Evolutionary conservation across 2,797 vertebrate species (phyloP), one percentile per base, ranked within the genome.

Genomic region (Staurois parvus): DNA sequence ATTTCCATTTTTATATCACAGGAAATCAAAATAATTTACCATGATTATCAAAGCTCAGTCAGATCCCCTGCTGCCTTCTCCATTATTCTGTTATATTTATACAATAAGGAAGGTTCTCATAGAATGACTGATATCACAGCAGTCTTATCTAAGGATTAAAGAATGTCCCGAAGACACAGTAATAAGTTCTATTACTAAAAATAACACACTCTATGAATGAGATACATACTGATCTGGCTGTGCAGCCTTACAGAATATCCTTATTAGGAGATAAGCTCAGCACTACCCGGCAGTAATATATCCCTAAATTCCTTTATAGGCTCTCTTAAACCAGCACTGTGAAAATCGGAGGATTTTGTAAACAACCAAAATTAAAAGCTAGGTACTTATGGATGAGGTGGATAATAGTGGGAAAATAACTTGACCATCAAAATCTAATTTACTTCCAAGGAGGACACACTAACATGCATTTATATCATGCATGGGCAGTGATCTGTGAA

Each of bases 1-100:
- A 26, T 12, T 68, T 48, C 9, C 4, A 13, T 45, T 52, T 28
- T 75, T 30, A 75, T 75, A 32, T 48, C 17, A 21, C 8, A 28
- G 37, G 17, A 59, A 79, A 52, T 52, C 45, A 29, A 72, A 77
- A 64, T 34, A 77, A 79, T 68, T 79, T 10, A 42, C 66, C 76
- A 68, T 79, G 17, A 67, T 48, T 79, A 68, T 64, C 40, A 28
- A 17, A 30, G 26, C 26, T 26, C 62, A 68, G 76, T 77, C 75
- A 77, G 10, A 32, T 77, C 21, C 56, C 45, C 32, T 3, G 56
- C 32, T 66, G 62, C 28, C 26, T 28, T 21, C 59, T 66, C 48
- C 62, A 66, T 68, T 48, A 79, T 45, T 28, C 15, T 45, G 76
- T 6, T 64, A 11, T 29, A 68, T 67, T 64, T 42, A 48, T 68